Evolutionary conservation across 2,113 vertebrate species (phyloP), one percentile per base, ranked within the genome.

Genomic region (Caranx ignobilis): DNA sequence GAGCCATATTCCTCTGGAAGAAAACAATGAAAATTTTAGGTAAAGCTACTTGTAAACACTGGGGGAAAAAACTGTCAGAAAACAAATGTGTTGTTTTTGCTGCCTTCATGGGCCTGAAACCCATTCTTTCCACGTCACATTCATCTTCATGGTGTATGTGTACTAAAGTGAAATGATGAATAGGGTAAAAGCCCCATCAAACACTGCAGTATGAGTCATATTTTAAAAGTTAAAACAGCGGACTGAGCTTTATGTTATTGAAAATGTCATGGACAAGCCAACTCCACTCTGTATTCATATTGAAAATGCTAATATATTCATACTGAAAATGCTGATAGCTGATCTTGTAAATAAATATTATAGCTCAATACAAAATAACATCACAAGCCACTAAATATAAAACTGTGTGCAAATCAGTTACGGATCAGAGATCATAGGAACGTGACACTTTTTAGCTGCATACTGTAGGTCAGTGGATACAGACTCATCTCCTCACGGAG

Each of bases 1-100:
- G 95, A 95, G 88, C 93, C 95, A 87, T 93, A 94, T 90, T 96
- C 95, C 94, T 95, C 95, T 95, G 90, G 21, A 94, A 93, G 41
- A 84, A 83, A 82, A 90, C 41, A 81, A n/a, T 63, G 13, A 37
- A 45, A 45, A 64, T 43, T 45, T 62, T 59, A 34, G 1, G 39
- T 61, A 15, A 41, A 41, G 39, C 19, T 62, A 10, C 10, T 31
- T 18, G 37, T 31, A 61, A 72, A 81, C 45, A 43, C 10, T 32
- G 19, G n/a, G 8, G 72, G 19, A 72, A 15, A 15, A 48, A 77
- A 63, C 0, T 15, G 34, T 13, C 31, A 59, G 54, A 71, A 47
- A 81, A 32, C 9, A 34, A 16, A 59, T 16, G 19, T 57, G 31
- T 31, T 63, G 19, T 39, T 26, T 26, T 26, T 41, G 55, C 19